These are phyloP conservation scores for Cerastoderma edule DNA, from an alignment of 2,888 invertebrate genomes.

Conservation along the genomic window DNA sequence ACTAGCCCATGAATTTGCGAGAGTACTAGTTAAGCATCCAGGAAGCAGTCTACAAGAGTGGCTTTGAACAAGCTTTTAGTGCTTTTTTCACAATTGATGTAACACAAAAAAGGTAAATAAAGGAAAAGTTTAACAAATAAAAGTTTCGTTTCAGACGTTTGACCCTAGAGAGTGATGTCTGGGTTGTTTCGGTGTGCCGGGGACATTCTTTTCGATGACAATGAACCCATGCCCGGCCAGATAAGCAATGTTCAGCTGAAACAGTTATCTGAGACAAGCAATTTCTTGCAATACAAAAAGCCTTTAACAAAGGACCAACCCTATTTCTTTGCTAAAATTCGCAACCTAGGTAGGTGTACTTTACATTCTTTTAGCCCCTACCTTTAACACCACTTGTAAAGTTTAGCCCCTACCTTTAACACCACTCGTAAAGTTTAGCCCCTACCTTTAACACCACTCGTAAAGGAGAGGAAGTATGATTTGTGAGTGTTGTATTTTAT, in stretches of 20 bases:
- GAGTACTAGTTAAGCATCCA: background rate
- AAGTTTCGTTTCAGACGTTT: background rate
- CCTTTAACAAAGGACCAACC: slow-evolving; percentile 77
- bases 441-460: background rate
- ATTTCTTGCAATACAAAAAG: slow-evolving; percentile 76
- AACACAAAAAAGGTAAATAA: background rate
- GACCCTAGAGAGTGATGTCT: slow-evolving; percentile 43
- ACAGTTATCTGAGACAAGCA: slow-evolving; percentile 77
- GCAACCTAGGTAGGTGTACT: slow-evolving; percentile 72
- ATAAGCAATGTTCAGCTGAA: slow-evolving; percentile 77
- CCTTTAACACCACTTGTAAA: background rate
- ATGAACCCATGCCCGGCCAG: slow-evolving; percentile 69
- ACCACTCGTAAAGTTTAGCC: background rate
- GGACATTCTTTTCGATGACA: slow-evolving; percentile 75
- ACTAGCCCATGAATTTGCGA: background rate
- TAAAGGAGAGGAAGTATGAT: background rate
- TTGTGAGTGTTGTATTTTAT: background rate
- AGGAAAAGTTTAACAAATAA: background rate
- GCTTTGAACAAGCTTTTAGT: too few species aligned
- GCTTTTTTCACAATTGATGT: background rate
- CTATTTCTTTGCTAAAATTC: slow-evolving; percentile 79
- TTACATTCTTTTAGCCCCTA: background rate
- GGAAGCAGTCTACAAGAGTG: background rate
- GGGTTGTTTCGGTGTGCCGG: slow-evolving; percentile 75
- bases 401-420: background rate